Base-by-base conservation (phyloP, 2,888 invertebrate species). In the Abscondita cerata region DNA sequence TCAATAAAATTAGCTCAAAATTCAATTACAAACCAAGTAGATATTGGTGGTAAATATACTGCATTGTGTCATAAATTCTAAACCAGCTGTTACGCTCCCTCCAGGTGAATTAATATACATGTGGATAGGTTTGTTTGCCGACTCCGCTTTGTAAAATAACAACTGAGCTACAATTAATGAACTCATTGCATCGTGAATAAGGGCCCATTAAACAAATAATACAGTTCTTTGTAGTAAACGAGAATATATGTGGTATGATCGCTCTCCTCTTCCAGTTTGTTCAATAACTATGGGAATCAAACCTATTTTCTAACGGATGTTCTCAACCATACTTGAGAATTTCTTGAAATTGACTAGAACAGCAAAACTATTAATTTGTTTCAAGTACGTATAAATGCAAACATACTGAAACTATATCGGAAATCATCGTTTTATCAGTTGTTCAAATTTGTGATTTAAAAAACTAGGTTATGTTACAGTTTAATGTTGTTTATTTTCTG, bases 51-150 rank as follows among this genome's bases (percentile, higher is more conserved):
- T 65, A 93, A 88, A 99, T 94, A 75, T 98, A 98, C 81, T 99
- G 98, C 98, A 99, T 99, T 16, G 99, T 99, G 77, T 99, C 99
- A 75, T 99, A 99, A 73, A 99, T 99, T 52, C 99, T 34, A 99
- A 83, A 0, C 98, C 99, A 33, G 98, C 92, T 0, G 98, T 98
- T 0, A 99, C 98, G 74, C 91, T 91, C 5, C 99, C 99, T 44
- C 99, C 98, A 57, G 92, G 91, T 9, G 92, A 92, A 77, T 98
- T 98, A 38, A 98, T 98, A 75, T 98, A 98, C 84, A 99, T 89
- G 76, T 99, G 98, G 63, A 99, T 95, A 1, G 98, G 97, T 76
- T 98, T 97, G 81, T 95, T 96, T 73, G 91, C 91, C 70, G 95
- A 96, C 81, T 99, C 98, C 0, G 94, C 93, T 72, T 82, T 95